Evolutionary conservation across 2,113 vertebrate genomes (phyloP).

Genomic region (Pseudonaja textilis): DNA sequence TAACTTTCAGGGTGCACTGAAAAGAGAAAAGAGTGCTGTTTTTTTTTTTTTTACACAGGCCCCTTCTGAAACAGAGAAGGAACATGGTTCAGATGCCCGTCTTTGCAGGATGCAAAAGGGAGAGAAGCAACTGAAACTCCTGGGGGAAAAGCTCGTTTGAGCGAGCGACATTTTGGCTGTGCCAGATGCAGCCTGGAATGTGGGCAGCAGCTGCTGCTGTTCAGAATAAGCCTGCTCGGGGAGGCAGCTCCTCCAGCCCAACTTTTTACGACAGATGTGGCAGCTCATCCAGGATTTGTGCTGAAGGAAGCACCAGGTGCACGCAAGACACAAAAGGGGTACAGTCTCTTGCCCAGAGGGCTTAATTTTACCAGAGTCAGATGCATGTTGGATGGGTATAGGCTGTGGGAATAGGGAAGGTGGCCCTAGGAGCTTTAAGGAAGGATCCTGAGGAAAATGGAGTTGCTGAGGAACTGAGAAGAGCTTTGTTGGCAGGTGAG

Average conservation of each 20-base stretch:
- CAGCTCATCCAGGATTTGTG: neutral
- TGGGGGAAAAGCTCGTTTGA: neutral
- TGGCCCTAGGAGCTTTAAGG: neutral
- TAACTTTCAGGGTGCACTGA: neutral
- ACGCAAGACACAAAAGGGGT: neutral
- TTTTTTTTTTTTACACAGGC: neutral
- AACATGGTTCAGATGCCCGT: neutral
- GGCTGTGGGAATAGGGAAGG: neutral
- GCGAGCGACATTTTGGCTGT: neutral
- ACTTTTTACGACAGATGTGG: neutral
- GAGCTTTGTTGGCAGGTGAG: neutral
- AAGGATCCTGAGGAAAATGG: neutral
- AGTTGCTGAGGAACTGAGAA: neutral
- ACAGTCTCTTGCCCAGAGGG: neutral
- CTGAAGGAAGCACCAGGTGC: neutral
- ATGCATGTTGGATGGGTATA: neutral
- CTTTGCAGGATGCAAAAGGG: constrained; percentile 20
- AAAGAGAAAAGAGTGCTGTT: neutral
- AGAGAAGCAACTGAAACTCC: neutral
- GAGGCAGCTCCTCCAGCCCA: neutral
- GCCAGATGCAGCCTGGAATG: neutral
- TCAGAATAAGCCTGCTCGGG: neutral
- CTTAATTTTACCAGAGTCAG: neutral
- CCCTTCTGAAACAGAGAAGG: neutral
- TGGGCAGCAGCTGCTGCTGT: neutral